Evolutionary conservation across 1,140 invertebrate species (phyloP).

Genomic region (Orchestia grillus): DNA sequence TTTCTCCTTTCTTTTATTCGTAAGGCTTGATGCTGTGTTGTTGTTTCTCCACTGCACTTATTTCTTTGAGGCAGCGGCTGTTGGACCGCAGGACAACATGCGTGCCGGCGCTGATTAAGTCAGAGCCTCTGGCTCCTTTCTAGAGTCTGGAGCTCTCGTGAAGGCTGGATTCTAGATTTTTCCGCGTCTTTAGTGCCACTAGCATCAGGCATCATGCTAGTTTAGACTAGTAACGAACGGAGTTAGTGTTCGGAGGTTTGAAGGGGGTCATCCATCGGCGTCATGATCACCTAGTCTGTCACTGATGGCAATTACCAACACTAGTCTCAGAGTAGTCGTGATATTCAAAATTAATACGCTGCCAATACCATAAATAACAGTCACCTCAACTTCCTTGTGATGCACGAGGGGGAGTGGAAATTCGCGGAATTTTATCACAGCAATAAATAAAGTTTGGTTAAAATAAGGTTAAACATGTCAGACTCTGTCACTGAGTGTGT

Average conservation of each 20-base stretch:
- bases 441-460: no score
- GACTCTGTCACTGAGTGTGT: no score
- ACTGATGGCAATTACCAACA: no score
- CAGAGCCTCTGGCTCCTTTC: not conserved
- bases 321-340: no score
- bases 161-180: not conserved
- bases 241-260: not conserved
- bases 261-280: not conserved
- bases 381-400: no score
- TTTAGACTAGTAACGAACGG: not conserved
- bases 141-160: not conserved
- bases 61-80: not conserved
- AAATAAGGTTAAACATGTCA: no score
- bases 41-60: not conserved
- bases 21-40: not conserved
- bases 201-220: not conserved
- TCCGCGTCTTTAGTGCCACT: not conserved
- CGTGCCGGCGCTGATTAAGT: not conserved
- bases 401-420: no score
- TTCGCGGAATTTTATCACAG: no score
- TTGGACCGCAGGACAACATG: not conserved
- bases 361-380: no score
- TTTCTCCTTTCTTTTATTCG: no score
- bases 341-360: no score
- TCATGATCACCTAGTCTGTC: not conserved